Conservation (phyloP, 2,113 vertebrate species). For the Dromaius novaehollandiae region DNA sequence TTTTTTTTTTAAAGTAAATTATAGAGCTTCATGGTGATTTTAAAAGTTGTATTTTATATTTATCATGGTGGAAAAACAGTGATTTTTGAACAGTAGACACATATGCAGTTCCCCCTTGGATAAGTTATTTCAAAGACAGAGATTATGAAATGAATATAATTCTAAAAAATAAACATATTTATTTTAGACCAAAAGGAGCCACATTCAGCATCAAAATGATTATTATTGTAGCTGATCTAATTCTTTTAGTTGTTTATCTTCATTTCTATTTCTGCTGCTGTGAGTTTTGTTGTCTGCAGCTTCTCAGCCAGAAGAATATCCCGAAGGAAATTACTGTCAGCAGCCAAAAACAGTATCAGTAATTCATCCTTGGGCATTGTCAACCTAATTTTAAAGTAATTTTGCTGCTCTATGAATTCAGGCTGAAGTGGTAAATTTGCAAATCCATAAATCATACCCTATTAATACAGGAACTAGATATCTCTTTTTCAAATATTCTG, state of each 20-base stretch:
- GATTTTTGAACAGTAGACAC: not conserved
- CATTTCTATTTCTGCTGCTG: constrained; percentile 79
- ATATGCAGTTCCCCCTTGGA: not conserved
- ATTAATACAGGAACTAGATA: constrained; percentile 60
- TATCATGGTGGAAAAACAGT: not conserved
- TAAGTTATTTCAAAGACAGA: not conserved
- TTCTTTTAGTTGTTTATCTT: constrained; percentile 69
- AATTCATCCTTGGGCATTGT: constrained; percentile 85
- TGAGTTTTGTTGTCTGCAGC: constrained; percentile 83
- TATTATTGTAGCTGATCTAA: not conserved
- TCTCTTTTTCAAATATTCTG: constrained; percentile 27
- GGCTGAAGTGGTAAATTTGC: constrained; percentile 72
- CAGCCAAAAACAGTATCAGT: constrained; percentile 75
- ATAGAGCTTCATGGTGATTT: not conserved
- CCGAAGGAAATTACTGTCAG: constrained; percentile 79
- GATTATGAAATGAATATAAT: not conserved
- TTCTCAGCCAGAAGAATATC: constrained; percentile 81
- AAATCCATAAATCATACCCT: constrained; percentile 42
- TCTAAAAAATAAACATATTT: not conserved
- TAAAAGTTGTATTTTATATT: not conserved
- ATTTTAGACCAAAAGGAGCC: not conserved
- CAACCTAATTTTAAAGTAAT: constrained; percentile 86
- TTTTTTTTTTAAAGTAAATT: not conserved
- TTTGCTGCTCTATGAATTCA: constrained; percentile 83
- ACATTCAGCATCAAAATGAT: not conserved